Evolutionary conservation across 35 echinoderm and acorn worm genomes (phyloP), one percentile per base, ranked within the genome.

Genomic region (Chiridota heheva): DNA sequence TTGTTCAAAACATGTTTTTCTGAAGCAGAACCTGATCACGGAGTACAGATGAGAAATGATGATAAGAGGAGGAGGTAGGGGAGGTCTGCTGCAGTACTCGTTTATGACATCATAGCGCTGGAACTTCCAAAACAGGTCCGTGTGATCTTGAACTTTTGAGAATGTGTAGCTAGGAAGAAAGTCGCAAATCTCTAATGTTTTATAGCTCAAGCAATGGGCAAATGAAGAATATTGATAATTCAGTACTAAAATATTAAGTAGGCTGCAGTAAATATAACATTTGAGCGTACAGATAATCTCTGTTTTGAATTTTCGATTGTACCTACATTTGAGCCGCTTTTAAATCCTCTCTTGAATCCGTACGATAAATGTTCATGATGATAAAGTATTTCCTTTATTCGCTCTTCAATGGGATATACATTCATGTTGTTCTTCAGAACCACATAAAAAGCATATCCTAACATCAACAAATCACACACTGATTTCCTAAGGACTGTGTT

Each of bases 131-230:
- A 71, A 86, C 17, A 69, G 25, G 41, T 91, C 89, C 0, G 89
- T 91, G 82, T 86, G 85, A 5, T 91, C 89, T 49, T 91, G 82
- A 7, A 86, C 63, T 4, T 65, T 63, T n/a, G 58, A 63, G 72
- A 91, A 91, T 10, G 89, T 91, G 82, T 91, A 86, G 51, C 82
- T 91, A 88, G 20, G 80, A 74, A 66, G 36, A 44, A 62, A 76
- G 63, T 29, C 2, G 35, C 22, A 59, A n/a, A 7, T 82, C n/a
- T 76, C 38, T n/a, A n/a, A n/a, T n/a, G n/a, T n/a, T n/a, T n/a
- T n/a, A n/a, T n/a, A n/a, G n/a, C n/a, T n/a, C n/a, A n/a, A n/a
- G n/a, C n/a, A n/a, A n/a, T n/a, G 48, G 10, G 22, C 48, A 53
- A 13, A 53, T 10, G 48, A 22, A 53, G 48, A 53, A 53, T 53